Conservation (phyloP, 2,888 invertebrate genomes). For the Philonicus albiceps region DNA sequence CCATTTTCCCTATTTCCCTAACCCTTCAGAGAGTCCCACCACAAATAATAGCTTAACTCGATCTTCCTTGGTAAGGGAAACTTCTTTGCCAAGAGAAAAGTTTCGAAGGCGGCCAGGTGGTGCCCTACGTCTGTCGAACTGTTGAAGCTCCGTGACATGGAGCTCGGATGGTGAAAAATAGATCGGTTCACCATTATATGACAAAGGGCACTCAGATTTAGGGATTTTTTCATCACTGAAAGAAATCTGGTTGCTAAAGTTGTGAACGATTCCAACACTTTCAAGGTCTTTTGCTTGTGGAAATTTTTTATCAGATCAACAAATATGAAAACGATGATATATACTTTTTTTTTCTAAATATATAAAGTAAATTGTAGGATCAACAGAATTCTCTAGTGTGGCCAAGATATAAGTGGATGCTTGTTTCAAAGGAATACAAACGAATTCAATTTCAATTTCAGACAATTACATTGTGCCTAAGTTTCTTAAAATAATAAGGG, state of each 20-base stretch:
- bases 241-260: neutral
- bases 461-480: no score
- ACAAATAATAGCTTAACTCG: neutral
- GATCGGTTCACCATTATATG: neutral
- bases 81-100: neutral
- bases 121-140: neutral
- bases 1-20: neutral
- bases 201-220: neutral
- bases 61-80: neutral
- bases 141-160: neutral
- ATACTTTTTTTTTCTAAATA: no score
- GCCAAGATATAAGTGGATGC: no score
- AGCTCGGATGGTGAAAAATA: neutral
- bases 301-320: neutral
- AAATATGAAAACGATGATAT: neutral
- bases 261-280: neutral
- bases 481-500: no score
- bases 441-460: no score
- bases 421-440: no score
- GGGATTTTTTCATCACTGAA: neutral
- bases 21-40: neutral
- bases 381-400: no score
- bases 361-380: no score
- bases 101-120: neutral
- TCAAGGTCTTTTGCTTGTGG: neutral